A percentile compares a stretch with the other conserved stretches of the same genome.
phyloP scores from a whole-genome alignment of 1,140 invertebrate genomes.

The Trichogramma pretiosum region DNA sequence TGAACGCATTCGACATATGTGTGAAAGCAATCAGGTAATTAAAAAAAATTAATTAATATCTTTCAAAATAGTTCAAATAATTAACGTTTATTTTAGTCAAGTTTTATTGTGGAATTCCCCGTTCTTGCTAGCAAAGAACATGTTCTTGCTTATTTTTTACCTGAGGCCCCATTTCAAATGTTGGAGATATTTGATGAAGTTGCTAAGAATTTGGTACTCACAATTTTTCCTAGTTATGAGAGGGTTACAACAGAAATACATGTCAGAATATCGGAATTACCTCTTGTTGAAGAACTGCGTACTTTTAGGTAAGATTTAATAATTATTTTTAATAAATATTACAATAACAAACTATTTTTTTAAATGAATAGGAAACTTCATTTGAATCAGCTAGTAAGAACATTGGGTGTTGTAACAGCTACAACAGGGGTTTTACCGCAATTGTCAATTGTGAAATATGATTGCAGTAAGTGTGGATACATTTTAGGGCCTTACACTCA shows the following conservation, averaged over 20 bases:
- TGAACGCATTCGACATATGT: constrained; percentile 90
- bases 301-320: constrained; percentile 62
- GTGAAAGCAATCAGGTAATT: constrained; percentile 69
- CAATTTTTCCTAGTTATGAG: constrained; percentile 93
- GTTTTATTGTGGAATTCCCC: constrained; percentile 90
- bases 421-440: constrained; percentile 94
- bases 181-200: constrained; percentile 91
- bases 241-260: constrained; percentile 88
- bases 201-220: constrained; percentile 87
- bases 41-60: neutral
- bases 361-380: constrained; percentile 75
- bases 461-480: constrained; percentile 93
- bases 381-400: constrained; percentile 90
- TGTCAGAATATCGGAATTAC: constrained; percentile 89
- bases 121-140: constrained; percentile 83
- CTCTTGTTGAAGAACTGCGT: constrained; percentile 90
- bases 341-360: constrained; percentile 20
- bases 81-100: constrained; percentile 50
- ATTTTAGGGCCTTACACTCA: constrained; percentile 94
- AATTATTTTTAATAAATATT: constrained; percentile 12
- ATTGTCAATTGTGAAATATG: constrained; percentile 90
- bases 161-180: constrained; percentile 95
- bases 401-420: constrained; percentile 90
- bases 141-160: constrained; percentile 91
- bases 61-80: constrained; percentile 2